Evolutionary conservation across 2,113 vertebrate species (phyloP), one percentile per base, ranked within the genome.

Genomic region (Tautogolabrus adspersus): DNA sequence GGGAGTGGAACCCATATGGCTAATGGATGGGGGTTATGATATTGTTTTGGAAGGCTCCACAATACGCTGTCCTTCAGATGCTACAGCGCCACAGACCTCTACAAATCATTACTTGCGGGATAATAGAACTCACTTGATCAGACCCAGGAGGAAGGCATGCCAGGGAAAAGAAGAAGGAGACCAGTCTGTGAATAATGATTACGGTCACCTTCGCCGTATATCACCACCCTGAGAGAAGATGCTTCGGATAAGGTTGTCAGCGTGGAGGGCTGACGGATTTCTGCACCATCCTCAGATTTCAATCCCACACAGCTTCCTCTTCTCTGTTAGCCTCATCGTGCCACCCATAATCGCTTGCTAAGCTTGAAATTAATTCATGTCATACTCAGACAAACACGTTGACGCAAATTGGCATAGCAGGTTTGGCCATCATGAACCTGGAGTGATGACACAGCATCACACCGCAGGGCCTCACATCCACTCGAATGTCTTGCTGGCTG

Each of bases 171-270:
- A 69, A 72, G 69, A 62, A 38, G 42, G 56, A 51, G 59, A 64
- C 57, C 21, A 26, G 79, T 68, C 61, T 72, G 79, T 91, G 88
- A 92, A 89, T 91, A 86, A 92, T 89, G 90, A 92, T 69, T 37
- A 63, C 83, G 65, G 90, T 89, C 89, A 93, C 91, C 93, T 92
- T 92, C 34, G 89, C 84, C 67, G 86, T 93, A 90, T 75, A 88
- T 93, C 88, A 90, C 76, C 70, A 79, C 69, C 68, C 10, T 64
- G 19, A 42, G 47, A 79, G 85, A 60, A 84, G 86, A 90, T 85
- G 85, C 88, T 72, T 90, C 77, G 74, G 90, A 86, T 87, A 80
- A 75, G 67, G 86, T 63, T 85, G 89, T 91, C 86, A 86, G 82
- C 13, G 0, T 55, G 9, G 82, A 88, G 70, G 65, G 37, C 72